Evolutionary conservation across 2,888 invertebrate genomes (phyloP), one percentile per base, ranked within the genome.

Genomic region (Ctena decussata): DNA sequence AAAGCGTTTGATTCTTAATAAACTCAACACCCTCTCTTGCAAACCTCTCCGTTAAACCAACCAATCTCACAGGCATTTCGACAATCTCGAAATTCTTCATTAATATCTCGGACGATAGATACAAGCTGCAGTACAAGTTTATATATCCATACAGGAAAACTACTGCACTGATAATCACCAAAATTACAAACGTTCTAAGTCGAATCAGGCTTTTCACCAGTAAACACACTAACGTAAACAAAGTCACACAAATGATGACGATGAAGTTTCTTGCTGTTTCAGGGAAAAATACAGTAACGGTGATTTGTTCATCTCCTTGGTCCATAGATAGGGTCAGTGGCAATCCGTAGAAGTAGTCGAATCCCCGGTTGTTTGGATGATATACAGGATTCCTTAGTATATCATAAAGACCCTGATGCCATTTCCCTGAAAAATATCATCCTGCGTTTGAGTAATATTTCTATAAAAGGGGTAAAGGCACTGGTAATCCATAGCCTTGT

Each of bases 341-440:
- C 24, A 95, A 74, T 0, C 96, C 96, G 88, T 95, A 96, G 88
- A 95, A 96, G 71, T 93, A 92, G 86, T 96, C 95, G 90, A 96
- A 96, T 35, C 96, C 96, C 74, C 96, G 96, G 12, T 91, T 93
- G 32, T 93, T 72, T 0, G 96, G 96, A 83, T 95, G 95, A 72
- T 93, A 93, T 32, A 93, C 93, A 57, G 90, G 89, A 82, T 95
- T 95, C 8, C 92, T 91, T 32, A 80, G 81, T 6, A 70, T 74
- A 24, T 95, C 94, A 81, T 93, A 93, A 70, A 94, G 77, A 3
- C 96, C 96, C 78, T 96, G 89, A 91, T 96, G 96, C 96, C 96
- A 96, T 92, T 96, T 96, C n/a, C 96, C 96, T 90, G 94, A 80
- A 83, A 82, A 49, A 32, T 3, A n/a, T n/a, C n/a, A n/a, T n/a